phyloP scores from a whole-genome alignment of 2,113 vertebrate genomes.

The Miniopterus natalensis region DNA sequence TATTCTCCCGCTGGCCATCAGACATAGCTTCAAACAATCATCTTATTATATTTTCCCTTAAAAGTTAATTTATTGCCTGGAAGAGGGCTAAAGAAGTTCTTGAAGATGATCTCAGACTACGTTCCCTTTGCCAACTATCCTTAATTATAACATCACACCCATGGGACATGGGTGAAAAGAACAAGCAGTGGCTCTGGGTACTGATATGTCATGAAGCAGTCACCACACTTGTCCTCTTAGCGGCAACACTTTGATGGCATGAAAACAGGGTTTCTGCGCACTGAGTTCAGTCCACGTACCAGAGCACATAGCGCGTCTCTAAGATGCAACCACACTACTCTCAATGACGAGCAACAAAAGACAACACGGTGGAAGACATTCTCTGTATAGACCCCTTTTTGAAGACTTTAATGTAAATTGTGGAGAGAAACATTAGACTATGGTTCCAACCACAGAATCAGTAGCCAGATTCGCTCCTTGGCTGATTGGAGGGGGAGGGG shows the following conservation, averaged over 20 bases:
- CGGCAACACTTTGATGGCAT: background rate
- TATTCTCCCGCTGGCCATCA: slow-evolving; percentile 59
- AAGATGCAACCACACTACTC: background rate
- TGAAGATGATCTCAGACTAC: slow-evolving; percentile 78
- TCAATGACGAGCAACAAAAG: background rate
- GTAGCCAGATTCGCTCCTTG: background rate
- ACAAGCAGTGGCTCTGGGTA: background rate
- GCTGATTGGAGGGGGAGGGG: background rate
- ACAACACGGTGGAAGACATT: slow-evolving; percentile 17
- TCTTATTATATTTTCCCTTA: slow-evolving; percentile 74
- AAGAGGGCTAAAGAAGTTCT: slow-evolving; percentile 73
- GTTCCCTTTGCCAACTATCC: slow-evolving; percentile 69
- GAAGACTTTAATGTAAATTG: slow-evolving; percentile 16
- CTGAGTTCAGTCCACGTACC: background rate
- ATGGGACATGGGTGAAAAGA: slow-evolving; percentile 64
- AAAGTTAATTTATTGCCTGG: slow-evolving; percentile 80
- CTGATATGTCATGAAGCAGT: background rate
- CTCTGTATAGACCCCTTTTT: background rate
- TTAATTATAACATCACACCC: slow-evolving; percentile 6
- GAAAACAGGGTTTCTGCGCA: background rate
- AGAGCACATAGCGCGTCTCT: slow-evolving; percentile 6
- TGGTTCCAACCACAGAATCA: background rate
- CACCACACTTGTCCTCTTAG: background rate
- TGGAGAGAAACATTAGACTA: background rate
- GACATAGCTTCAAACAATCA: slow-evolving; percentile 69